These are phyloP conservation scores for Bemisia tabaci DNA, from an alignment of 1,140 invertebrate genomes.

Conservation along the genomic window DNA sequence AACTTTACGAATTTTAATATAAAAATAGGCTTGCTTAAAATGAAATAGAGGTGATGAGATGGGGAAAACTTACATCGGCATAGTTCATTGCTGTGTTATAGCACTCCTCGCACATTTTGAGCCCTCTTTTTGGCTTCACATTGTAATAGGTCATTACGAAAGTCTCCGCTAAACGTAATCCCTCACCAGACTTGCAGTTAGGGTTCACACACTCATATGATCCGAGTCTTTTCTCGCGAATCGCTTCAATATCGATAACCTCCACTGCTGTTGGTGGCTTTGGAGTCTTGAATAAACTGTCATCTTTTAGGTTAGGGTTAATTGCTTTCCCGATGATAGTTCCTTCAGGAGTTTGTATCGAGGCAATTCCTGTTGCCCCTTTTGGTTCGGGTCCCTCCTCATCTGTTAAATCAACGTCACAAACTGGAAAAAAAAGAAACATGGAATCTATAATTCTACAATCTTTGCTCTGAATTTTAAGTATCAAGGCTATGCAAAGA, in stretches of 20 bases:
- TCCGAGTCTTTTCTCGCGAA: not conserved
- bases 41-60: too few relatives aligned
- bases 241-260: not conserved
- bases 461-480: too few relatives aligned
- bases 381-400: not conserved
- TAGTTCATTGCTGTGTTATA: not conserved
- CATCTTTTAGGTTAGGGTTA: not conserved
- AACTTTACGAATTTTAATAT: too few relatives aligned
- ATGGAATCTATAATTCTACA: too few relatives aligned
- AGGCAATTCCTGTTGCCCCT: not conserved
- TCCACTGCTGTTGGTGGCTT: not conserved
- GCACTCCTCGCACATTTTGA: not conserved
- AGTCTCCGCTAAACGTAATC: not conserved
- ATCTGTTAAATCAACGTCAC: not conserved
- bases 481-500: too few relatives aligned
- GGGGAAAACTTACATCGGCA: too few relatives aligned
- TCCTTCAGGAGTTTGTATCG: too few relatives aligned
- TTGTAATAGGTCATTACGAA: not conserved
- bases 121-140: not conserved
- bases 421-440: not conserved
- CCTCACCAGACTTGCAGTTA: not conserved
- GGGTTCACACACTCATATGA: not conserved
- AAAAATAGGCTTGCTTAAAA: too few relatives aligned
- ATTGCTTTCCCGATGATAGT: not conserved
- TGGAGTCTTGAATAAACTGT: not conserved